A percentile compares a stretch with the other conserved stretches of the same genome.
These are phyloP conservation scores for Euwallacea similis DNA, from an alignment of 1,140 invertebrate species.

Conservation along the genomic window DNA sequence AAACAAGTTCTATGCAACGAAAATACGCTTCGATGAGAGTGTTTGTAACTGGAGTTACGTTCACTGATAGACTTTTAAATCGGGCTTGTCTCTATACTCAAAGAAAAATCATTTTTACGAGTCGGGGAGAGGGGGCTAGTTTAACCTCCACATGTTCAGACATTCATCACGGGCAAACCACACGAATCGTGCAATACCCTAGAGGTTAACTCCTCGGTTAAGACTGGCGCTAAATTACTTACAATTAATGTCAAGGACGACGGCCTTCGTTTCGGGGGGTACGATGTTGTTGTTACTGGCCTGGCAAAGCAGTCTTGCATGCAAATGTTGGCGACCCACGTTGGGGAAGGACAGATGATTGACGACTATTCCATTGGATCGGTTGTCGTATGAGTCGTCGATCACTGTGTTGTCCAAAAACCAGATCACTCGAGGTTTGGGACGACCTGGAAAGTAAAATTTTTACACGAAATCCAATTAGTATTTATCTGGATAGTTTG, in stretches of 20 bases:
- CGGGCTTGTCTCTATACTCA: too few species aligned
- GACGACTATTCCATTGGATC: conserved; percentile 68
- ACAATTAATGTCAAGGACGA: conserved; percentile 85
- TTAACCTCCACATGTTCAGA: too few species aligned
- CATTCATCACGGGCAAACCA: too few species aligned
- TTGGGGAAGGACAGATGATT: conserved; percentile 77
- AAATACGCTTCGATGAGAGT: too few species aligned
- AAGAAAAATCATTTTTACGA: too few species aligned
- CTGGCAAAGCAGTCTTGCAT: conserved; percentile 77
- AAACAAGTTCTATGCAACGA: too few species aligned
- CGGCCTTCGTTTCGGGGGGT: conserved; percentile 69
- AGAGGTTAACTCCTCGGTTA: neutral
- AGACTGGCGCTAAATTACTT: conserved; percentile 58
- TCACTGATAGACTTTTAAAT: too few species aligned
- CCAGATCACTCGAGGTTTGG: conserved; percentile 79
- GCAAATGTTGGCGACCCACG: conserved; percentile 75
- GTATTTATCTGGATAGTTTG: too few species aligned
- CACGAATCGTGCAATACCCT: too few species aligned
- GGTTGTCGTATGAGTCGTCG: conserved; percentile 76
- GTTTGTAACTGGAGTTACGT: too few species aligned
- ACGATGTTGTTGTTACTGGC: conserved; percentile 84
- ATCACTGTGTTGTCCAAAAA: conserved; percentile 80
- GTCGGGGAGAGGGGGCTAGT: too few species aligned
- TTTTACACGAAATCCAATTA: neutral
- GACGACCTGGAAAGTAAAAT: conserved; percentile 62